A percentile compares a stretch with the other conserved stretches of the same genome.
Conservation (phyloP, 2,797 vertebrate species). For the Sebastes trivittatus region DNA sequence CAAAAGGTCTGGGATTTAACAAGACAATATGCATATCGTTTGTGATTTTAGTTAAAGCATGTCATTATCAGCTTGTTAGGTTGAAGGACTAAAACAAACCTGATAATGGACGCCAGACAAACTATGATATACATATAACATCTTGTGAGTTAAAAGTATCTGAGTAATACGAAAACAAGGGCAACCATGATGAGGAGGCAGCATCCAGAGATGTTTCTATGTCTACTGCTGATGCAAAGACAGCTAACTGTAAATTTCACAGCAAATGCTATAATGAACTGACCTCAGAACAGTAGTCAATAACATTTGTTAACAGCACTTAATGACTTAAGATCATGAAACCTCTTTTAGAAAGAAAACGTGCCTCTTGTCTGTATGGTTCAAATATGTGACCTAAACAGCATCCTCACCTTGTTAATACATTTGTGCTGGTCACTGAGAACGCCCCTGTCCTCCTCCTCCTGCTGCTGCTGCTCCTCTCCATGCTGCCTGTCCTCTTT, state of each 20-base stretch:
- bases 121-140: not conserved
- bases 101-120: not conserved
- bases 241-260: not conserved
- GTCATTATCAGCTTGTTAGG: not conserved
- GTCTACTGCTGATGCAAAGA: not conserved
- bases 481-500: slow-evolving; percentile 86
- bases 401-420: slow-evolving; percentile 91
- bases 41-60: not conserved
- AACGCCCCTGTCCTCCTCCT: slow-evolving; percentile 86
- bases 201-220: slow-evolving; percentile 3
- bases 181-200: not conserved
- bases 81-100: not conserved
- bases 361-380: slow-evolving; percentile 10
- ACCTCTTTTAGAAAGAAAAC: not conserved
- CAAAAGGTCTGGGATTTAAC: not conserved
- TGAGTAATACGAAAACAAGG: not conserved
- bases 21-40: not conserved
- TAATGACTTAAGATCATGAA: not conserved
- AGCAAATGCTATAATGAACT: not conserved
- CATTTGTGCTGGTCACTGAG: slow-evolving; percentile 98
- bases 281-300: not conserved
- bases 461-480: slow-evolving; percentile 80
- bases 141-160: rapidly evolving
- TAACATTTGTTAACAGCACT: not conserved
- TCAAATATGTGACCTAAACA: slow-evolving; percentile 15